Evolutionary conservation across 2,888 invertebrate species (phyloP), one percentile per base, ranked within the genome.

Genomic region (Agonum fuliginosum): DNA sequence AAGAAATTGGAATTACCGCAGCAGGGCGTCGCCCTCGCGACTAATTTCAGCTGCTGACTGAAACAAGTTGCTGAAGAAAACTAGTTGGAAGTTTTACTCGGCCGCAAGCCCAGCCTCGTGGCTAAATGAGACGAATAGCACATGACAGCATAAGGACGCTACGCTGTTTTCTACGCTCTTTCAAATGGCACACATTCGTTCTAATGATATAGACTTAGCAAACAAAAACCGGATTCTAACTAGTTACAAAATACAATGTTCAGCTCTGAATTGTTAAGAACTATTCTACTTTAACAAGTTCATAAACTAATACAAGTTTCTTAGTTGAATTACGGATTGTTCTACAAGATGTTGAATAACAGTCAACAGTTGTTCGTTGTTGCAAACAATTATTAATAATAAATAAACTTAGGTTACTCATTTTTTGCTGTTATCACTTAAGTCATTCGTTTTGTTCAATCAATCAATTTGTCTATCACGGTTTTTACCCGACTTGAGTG

Each of bases 1-100:
- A 67, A 67, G 58, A 30, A 62, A 62, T 62, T 30, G 58, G 58
- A 62, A 62, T 62, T 62, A 62, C 58, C 34, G 17, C 17, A 62
- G 17, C 17, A 62, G 58, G 34, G 58, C 58, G 58, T 62, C 30
- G 30, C 34, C 17, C 58, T 14, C 46, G 19, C 67, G 67, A 41
- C 67, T 67, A 67, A 67, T 67, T 67, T 22, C 67, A 65, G 65
- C 19, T 22, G 58, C 58, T 27, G 19, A 62, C 30, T 62, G 30
- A 30, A 62, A 62, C 58, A 62, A 62, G 58, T 62, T 62, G 54
- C 24, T 27, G 54, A 54, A 62, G 58, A 62, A 62, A 62, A 62
- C 58, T 62, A 62, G 58, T 62, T 54, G 54, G 54, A 24, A 54
- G 22, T 48, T 48, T 62, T 62, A 30, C 58, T 6, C 24, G 58